Percentiles rank a stretch among this genome's conserved stretches.
Evolutionary conservation across 1,140 invertebrate species (phyloP).

Genomic region (Batillaria attramentaria): DNA sequence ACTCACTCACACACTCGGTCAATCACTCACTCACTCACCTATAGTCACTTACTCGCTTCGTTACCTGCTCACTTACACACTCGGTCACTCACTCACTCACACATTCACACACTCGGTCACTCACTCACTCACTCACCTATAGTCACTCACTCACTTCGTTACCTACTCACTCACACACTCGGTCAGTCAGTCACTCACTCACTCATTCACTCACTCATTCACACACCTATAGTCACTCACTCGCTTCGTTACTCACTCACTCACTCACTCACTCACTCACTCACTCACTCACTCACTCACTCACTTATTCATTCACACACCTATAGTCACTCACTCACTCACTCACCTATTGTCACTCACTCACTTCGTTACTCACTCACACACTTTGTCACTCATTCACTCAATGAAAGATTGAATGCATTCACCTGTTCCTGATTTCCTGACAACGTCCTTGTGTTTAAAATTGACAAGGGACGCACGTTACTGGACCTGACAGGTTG

Average conservation of each 20-base stretch:
- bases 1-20: neutral
- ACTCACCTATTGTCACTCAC: neutral
- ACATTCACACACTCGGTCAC: neutral
- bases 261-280: neutral
- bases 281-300: constrained; percentile 11
- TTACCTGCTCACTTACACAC: neutral
- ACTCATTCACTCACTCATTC: neutral
- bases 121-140: neutral
- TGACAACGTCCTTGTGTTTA: too few species aligned
- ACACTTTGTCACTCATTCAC: neutral
- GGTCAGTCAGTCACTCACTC: neutral
- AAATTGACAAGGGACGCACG: too few species aligned
- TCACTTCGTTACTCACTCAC: neutral
- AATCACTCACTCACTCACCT: constrained; percentile 1
- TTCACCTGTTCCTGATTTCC: too few species aligned
- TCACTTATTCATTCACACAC: neutral
- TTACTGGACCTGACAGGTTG: too few species aligned
- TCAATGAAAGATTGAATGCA: too few species aligned
- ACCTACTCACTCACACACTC: neutral
- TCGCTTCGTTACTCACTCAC: neutral
- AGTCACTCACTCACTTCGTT: neutral
- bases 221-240: neutral
- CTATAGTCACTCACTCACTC: neutral
- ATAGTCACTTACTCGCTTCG: neutral
- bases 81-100: neutral